Percentiles rank a stretch among this genome's conserved stretches.
These are phyloP conservation scores for Hypena proboscidalis DNA, from an alignment of 2,888 invertebrate genomes.

Conservation along the genomic window DNA sequence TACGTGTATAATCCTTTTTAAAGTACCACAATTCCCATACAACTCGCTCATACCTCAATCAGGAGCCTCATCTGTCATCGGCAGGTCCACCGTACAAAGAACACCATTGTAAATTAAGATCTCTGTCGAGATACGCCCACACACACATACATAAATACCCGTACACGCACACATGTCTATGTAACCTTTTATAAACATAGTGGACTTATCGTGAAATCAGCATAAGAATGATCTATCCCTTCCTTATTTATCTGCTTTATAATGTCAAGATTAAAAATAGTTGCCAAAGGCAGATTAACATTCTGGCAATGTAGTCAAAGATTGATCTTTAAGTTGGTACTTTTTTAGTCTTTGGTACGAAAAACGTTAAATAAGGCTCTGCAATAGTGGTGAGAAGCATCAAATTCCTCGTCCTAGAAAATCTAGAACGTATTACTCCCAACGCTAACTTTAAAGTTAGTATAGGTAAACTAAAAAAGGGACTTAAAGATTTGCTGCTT, in stretches of 20 bases:
- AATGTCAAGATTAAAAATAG: conserved; percentile 6
- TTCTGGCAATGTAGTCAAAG: no score
- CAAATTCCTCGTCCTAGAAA: no score
- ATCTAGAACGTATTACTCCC: no score
- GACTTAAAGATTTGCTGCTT: no score
- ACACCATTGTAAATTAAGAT: conserved; percentile 43
- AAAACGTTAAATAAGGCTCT: no score
- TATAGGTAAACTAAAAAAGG: no score
- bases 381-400: no score
- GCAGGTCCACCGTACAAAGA: conserved; percentile 25
- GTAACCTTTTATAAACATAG: conserved; percentile 30
- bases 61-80: conserved; percentile 34
- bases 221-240: conserved; percentile 33
- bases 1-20: background rate
- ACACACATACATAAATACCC: conserved; percentile 11
- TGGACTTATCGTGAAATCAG: conserved; percentile 30
- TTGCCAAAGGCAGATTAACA: no score
- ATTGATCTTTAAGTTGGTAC: no score
- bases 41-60: conserved; percentile 32
- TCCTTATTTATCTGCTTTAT: conserved; percentile 26
- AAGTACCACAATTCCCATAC: conserved; percentile 1
- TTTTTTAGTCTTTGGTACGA: no score
- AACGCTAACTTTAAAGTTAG: no score
- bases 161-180: conserved; percentile 6
- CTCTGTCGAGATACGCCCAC: conserved; percentile 36